These are phyloP conservation scores for Meliscaeva auricollis DNA, from an alignment of 2,888 invertebrate genomes.

Conservation along the genomic window DNA sequence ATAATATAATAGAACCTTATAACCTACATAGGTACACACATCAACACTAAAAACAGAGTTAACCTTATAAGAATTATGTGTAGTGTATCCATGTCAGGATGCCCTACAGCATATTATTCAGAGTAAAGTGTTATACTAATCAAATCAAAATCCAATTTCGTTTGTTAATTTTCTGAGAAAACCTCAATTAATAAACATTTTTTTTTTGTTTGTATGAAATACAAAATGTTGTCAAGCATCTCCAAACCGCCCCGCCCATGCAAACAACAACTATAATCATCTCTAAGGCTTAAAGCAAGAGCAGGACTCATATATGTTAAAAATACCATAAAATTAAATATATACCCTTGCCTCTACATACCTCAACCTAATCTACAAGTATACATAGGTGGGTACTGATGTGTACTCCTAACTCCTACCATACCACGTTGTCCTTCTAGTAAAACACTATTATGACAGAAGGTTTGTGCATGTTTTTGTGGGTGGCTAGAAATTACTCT, in stretches of 20 bases:
- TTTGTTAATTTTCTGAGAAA: conserved; percentile 64
- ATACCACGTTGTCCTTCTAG: not conserved
- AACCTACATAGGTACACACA: not conserved
- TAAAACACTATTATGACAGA: not conserved
- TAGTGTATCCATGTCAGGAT: conserved; percentile 14
- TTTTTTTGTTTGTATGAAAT: conserved; percentile 33
- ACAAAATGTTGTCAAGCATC: conserved; percentile 28
- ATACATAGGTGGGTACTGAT: too few relatives aligned
- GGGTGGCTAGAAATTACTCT: conserved; percentile 40
- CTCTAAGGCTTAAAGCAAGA: not conserved
- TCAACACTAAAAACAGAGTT: not conserved
- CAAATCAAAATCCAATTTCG: conserved; percentile 72
- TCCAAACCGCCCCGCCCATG: not conserved
- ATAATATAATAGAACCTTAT: not conserved
- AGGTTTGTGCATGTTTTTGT: conserved; percentile 21
- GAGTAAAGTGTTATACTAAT: conserved; percentile 46
- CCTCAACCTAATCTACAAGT: not conserved
- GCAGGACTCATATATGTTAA: conserved; percentile 5
- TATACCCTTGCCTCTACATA: not conserved
- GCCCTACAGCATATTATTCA: conserved; percentile 28
- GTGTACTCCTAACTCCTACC: too few relatives aligned
- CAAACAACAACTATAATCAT: conserved; percentile 10
- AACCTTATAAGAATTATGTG: conserved; percentile 1
- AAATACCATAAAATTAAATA: conserved; percentile 43
- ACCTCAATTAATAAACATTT: conserved; percentile 71